phyloP scores from a whole-genome alignment of 1,140 invertebrate genomes.

The Rhyzopertha dominica region DNA sequence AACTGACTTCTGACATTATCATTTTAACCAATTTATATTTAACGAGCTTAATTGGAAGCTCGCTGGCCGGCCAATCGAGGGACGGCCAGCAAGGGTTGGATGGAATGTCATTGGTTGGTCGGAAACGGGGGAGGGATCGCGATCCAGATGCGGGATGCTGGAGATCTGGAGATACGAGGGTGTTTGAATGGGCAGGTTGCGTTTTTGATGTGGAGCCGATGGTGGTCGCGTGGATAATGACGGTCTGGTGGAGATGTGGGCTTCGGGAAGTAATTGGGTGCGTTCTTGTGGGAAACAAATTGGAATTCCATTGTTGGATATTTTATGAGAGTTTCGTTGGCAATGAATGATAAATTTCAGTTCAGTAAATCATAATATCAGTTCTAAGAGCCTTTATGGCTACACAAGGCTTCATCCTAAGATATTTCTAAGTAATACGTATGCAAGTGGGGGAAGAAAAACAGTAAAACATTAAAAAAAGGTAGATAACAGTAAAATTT shows the following conservation, averaged over 20 bases:
- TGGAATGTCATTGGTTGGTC: constrained; percentile 9
- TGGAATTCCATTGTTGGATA: no score
- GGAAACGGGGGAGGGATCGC: constrained; percentile 1
- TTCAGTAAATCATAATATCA: no score
- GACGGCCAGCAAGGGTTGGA: constrained; percentile 17
- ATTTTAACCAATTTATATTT: constrained; percentile 48
- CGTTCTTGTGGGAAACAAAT: constrained; percentile 33
- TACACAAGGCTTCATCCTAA: no score
- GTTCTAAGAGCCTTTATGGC: no score
- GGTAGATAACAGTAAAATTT: no score
- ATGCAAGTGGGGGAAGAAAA: no score
- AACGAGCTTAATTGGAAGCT: constrained; percentile 43
- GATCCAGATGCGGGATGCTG: constrained; percentile 8
- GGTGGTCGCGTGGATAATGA: constrained; percentile 33
- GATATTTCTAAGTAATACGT: no score
- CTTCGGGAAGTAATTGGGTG: constrained; percentile 15
- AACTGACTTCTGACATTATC: constrained; percentile 47
- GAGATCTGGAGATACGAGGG: background rate
- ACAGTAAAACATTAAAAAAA: no score
- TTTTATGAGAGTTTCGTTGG: constrained; percentile 1
- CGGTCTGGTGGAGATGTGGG: constrained; percentile 22
- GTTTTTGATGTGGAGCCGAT: constrained; percentile 11
- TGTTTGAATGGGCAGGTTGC: background rate
- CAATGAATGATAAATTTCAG: no score
- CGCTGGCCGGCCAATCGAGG: constrained; percentile 15